These are phyloP conservation scores for Zalophus californianus DNA, from an alignment of 2,797 vertebrate species.

Conservation along the genomic window DNA sequence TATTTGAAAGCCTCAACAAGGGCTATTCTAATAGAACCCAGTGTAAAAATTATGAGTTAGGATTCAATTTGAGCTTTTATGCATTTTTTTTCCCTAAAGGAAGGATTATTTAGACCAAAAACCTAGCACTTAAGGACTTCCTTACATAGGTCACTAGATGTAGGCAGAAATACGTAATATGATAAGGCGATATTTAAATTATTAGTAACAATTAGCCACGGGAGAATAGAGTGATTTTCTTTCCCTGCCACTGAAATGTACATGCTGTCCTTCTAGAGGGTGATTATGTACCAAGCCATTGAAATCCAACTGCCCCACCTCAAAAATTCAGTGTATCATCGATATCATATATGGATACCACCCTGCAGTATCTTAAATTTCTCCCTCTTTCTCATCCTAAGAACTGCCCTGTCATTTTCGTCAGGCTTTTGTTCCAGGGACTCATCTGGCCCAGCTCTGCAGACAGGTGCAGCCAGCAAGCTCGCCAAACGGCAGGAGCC, in stretches of 20 bases:
- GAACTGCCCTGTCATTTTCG: slow-evolving; percentile 45
- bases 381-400: not conserved
- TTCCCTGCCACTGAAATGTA: slow-evolving; percentile 36
- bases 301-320: slow-evolving; percentile 51
- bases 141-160: not conserved
- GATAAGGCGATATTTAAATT: slow-evolving; percentile 64
- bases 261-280: not conserved
- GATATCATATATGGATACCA: not conserved
- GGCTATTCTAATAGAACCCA: not conserved
- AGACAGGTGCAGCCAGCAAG: not conserved
- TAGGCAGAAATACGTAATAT: slow-evolving; percentile 52
- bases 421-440: not conserved
- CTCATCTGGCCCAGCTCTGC: not conserved
- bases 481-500: not conserved
- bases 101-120: slow-evolving; percentile 46
- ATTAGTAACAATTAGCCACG: slow-evolving; percentile 57
- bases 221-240: slow-evolving; percentile 37
- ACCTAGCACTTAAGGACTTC: slow-evolving; percentile 25
- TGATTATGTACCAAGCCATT: not conserved
- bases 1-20: slow-evolving; percentile 21
- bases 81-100: not conserved
- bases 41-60: not conserved
- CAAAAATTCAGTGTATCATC: not conserved
- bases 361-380: not conserved
- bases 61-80: not conserved